A percentile compares a stretch with the other conserved stretches of the same genome.
phyloP scores from a whole-genome alignment of 1,140 invertebrate species.

The Drosophila varians region DNA sequence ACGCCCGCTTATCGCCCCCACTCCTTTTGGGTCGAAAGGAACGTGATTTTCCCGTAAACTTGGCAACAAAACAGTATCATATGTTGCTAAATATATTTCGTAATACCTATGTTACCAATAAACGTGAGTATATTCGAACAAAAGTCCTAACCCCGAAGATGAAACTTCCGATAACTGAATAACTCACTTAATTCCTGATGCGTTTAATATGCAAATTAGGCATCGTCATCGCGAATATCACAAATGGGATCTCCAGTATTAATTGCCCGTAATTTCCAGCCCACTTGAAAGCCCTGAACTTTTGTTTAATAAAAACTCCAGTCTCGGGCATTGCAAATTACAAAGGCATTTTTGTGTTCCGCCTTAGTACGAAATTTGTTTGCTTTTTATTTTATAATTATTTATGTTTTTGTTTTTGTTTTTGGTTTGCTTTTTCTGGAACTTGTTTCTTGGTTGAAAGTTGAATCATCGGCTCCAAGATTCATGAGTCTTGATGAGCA shows the following conservation, averaged over 20 bases:
- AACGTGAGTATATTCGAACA: neutral
- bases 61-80: neutral
- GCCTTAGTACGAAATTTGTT: conserved; percentile 42
- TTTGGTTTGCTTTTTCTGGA: conserved; percentile 3
- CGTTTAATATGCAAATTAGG: conserved; percentile 21
- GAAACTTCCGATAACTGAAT: no score
- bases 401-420: conserved; percentile 24
- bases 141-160: neutral
- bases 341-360: conserved; percentile 48
- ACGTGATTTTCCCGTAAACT: conserved; percentile 55
- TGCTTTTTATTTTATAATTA: conserved; percentile 38
- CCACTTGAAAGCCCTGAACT: conserved; percentile 44
- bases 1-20: conserved; percentile 44
- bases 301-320: conserved; percentile 17
- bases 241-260: conserved; percentile 29
- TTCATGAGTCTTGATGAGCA: conserved; percentile 46
- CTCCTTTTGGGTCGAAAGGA: conserved; percentile 11
- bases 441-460: conserved; percentile 8
- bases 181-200: neutral
- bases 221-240: neutral
- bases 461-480: conserved; percentile 52
- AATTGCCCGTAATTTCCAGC: conserved; percentile 39
- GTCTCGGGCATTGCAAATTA: conserved; percentile 36
- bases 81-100: neutral
- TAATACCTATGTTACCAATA: neutral